These are phyloP conservation scores for Biston stratarius DNA, from an alignment of 2,888 invertebrate genomes.

Conservation along the genomic window DNA sequence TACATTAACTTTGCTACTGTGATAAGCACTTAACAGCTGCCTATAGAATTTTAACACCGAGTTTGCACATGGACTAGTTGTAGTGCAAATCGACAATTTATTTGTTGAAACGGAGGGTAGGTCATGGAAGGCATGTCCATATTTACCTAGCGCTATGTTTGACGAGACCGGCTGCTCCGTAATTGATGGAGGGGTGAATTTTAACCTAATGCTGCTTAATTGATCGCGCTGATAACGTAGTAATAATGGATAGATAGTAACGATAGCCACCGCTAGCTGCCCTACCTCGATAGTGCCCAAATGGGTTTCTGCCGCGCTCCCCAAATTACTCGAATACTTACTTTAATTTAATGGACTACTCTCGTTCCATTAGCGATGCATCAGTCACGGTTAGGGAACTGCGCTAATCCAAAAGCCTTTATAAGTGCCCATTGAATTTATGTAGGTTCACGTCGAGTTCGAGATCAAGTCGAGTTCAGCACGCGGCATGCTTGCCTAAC, in stretches of 20 bases:
- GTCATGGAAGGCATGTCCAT: constrained; percentile 59
- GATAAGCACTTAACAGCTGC: constrained; percentile 5
- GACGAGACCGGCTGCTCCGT: constrained; percentile 61
- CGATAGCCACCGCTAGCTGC: constrained; percentile 56
- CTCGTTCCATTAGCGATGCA: constrained; percentile 60
- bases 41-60: constrained; percentile 19
- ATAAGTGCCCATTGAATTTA: constrained; percentile 48
- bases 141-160: constrained; percentile 50
- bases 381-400: constrained; percentile 45
- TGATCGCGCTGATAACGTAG: constrained; percentile 76
- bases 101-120: constrained; percentile 12
- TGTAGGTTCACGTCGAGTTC: constrained; percentile 37
- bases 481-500: constrained; percentile 43
- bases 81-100: constrained; percentile 11
- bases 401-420: constrained; percentile 45
- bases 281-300: constrained; percentile 64
- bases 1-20: constrained; percentile 58
- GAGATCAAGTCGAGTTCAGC: constrained; percentile 30
- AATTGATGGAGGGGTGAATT: constrained; percentile 79
- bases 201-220: constrained; percentile 80
- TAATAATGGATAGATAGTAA: constrained; percentile 66
- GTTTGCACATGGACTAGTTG: constrained; percentile 4
- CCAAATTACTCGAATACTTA: constrained; percentile 57
- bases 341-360: constrained; percentile 61
- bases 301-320: constrained; percentile 66